Conservation (phyloP, 2,888 invertebrate genomes). For the Drosophila buzzatii region DNA sequence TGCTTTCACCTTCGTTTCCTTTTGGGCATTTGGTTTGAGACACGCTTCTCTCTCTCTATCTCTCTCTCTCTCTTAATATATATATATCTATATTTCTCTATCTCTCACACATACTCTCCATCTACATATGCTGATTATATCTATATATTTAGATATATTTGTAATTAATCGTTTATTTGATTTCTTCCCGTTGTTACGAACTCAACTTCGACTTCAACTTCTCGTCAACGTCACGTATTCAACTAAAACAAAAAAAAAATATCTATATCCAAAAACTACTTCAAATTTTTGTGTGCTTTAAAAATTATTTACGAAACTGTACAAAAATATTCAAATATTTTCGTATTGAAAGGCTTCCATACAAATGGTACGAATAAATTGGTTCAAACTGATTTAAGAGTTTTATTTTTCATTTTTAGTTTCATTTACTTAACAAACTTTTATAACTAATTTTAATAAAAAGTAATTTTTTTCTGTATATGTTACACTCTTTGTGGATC, state of each 20-base stretch:
- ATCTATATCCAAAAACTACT: constrained; percentile 34
- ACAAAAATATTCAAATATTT: constrained; percentile 52
- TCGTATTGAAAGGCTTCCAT: constrained; percentile 82
- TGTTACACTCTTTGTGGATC: constrained; percentile 68
- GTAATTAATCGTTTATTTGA: constrained; percentile 77
- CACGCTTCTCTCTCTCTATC: constrained; percentile 42
- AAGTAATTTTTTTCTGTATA: constrained; percentile 46
- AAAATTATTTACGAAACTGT: constrained; percentile 41
- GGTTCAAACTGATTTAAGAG: constrained; percentile 68
- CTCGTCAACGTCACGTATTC: constrained; percentile 61
- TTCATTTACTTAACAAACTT: constrained; percentile 49
- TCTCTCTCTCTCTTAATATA: constrained; percentile 12
- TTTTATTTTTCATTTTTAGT: constrained; percentile 33
- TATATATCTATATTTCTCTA: constrained; percentile 22
- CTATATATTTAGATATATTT: constrained; percentile 64
- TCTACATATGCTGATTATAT: constrained; percentile 51
- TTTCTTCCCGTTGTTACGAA: constrained; percentile 76
- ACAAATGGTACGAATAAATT: constrained; percentile 85
- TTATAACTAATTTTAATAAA: constrained; percentile 24
- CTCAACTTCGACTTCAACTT: constrained; percentile 72
- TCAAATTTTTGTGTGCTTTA: constrained; percentile 63
- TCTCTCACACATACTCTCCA: constrained; percentile 28
- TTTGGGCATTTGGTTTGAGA: constrained; percentile 59
- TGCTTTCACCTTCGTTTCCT: constrained; percentile 46
- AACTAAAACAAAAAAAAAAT: constrained; percentile 33